Conservation (phyloP, 2,888 invertebrate species). For the Cotesia congregata region DNA sequence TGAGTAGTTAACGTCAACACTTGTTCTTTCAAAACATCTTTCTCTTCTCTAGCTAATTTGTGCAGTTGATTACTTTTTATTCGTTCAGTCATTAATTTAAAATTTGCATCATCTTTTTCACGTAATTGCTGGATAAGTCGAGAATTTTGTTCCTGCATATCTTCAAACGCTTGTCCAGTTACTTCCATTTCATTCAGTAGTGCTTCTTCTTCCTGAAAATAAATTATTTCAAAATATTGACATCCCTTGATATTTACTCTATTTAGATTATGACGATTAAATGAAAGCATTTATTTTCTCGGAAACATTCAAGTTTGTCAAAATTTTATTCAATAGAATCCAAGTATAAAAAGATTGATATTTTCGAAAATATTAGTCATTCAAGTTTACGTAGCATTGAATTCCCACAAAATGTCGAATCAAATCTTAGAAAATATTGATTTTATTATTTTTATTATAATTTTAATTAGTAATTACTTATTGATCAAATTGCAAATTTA, state of each 20-base stretch:
- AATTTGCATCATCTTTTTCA: constrained; percentile 98
- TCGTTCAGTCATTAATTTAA: constrained; percentile 97
- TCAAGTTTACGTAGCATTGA: too few relatives aligned
- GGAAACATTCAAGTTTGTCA: too few relatives aligned
- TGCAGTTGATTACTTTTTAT: constrained; percentile 96
- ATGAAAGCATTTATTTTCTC: too few relatives aligned
- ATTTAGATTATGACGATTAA: too few relatives aligned
- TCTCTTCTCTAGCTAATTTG: constrained; percentile 94
- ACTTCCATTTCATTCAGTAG: constrained; percentile 98
- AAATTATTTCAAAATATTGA: constrained; percentile 54
- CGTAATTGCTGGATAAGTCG: constrained; percentile 93
- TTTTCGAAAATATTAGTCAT: too few relatives aligned
- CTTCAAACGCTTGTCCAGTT: constrained; percentile 98
- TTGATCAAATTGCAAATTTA: too few relatives aligned
- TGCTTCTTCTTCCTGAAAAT: constrained; percentile 90
- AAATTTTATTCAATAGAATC: neutral
- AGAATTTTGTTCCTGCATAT: constrained; percentile 99
- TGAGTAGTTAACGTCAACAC: constrained; percentile 86
- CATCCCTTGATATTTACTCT: too few relatives aligned
- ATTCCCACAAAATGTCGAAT: too few relatives aligned
- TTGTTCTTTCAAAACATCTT: constrained; percentile 90
- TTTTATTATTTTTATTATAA: too few relatives aligned
- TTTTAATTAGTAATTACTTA: too few relatives aligned
- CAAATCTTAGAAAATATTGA: too few relatives aligned
- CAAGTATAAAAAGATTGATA: neutral